Base-by-base conservation (phyloP, 1,140 invertebrate species). In the Zaprionus gabonicus region DNA sequence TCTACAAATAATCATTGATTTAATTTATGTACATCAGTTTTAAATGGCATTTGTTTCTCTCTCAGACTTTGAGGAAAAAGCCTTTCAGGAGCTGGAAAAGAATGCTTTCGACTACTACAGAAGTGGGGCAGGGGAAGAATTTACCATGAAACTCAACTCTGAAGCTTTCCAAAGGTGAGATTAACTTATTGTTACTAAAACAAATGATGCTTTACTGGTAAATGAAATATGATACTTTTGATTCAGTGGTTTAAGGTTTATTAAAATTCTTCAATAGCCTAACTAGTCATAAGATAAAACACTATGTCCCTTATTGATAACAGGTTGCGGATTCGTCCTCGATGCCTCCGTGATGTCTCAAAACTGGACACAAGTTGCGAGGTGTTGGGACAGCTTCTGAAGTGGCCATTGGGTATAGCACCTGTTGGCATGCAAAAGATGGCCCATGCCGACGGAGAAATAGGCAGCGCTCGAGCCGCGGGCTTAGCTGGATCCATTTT, bases 401-500 rank as follows among this genome's bases (percentile, higher is more conserved):
- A 95, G 4, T 95, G 97, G 94, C 98, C 98, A 0, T 92, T 99
- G 28, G 97, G 97, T 3, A 95, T 99, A 58, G 95, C 98, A 0
- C 98, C 98, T 1, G 97, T 97, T 6, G 98, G 98, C 0, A 98
- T 99, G 97, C 98, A 99, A 88, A 95, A 95, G 82, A 96, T 99
- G 97, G 97, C 98, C 0, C 96, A 98, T 94, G 95, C 96, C 1
- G 96, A 98, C 56, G 98, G 98, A 12, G 98, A 99, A 94, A 93
- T 95, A 70, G 98, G 96, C 46, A 97, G 95, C 92, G 97, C 95
- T 1, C 57, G 79, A 97, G 98, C 97, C 84, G 97, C 96, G 13
- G 94, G 95, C 76, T 93, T 93, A 38, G 93, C 95, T 63, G 95
- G 95, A 9, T 96, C 96, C 1, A 94, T 98, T 46, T 98, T 96